Percentiles rank a stretch among this genome's conserved stretches.
Conservation (phyloP, 2,888 invertebrate species). For the Drosophila kuntzei region DNA sequence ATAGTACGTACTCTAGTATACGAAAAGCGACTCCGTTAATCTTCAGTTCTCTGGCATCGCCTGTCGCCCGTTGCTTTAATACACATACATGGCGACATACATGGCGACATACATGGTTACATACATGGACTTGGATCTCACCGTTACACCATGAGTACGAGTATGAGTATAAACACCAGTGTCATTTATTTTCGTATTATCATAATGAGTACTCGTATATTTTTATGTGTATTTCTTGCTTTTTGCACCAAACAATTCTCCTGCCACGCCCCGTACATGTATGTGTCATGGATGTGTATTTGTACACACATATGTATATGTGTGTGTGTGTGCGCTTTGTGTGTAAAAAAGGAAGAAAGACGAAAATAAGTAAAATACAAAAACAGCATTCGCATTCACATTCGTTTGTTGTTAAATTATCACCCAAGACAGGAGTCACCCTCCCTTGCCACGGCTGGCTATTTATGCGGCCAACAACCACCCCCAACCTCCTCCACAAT, state of each 20-base stretch:
- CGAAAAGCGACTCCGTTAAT: constrained; percentile 8
- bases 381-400: constrained; percentile 65
- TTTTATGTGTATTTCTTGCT: constrained; percentile 80
- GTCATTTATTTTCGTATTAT: constrained; percentile 84
- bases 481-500: constrained; percentile 24
- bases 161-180: constrained; percentile 72
- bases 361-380: constrained; percentile 63
- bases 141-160: constrained; percentile 55
- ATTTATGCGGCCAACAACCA: constrained; percentile 58
- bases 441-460: constrained; percentile 39
- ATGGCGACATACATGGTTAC: constrained; percentile 5
- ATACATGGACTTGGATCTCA: constrained; percentile 26
- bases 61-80: constrained; percentile 4
- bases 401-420: constrained; percentile 80
- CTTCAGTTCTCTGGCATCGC: constrained; percentile 6
- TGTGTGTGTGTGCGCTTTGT: constrained; percentile 21
- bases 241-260: constrained; percentile 60
- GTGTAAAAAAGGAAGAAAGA: constrained; percentile 57
- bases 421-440: constrained; percentile 65
- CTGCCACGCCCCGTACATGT: constrained; percentile 26
- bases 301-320: too few relatives aligned
- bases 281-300: constrained; percentile 45
- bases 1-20: neutral
- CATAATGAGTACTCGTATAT: constrained; percentile 83
- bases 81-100: constrained; percentile 2